A percentile compares a stretch with the other conserved stretches of the same genome.
phyloP scores from a whole-genome alignment of 2,797 vertebrate genomes.

The Dipus sagitta region DNA sequence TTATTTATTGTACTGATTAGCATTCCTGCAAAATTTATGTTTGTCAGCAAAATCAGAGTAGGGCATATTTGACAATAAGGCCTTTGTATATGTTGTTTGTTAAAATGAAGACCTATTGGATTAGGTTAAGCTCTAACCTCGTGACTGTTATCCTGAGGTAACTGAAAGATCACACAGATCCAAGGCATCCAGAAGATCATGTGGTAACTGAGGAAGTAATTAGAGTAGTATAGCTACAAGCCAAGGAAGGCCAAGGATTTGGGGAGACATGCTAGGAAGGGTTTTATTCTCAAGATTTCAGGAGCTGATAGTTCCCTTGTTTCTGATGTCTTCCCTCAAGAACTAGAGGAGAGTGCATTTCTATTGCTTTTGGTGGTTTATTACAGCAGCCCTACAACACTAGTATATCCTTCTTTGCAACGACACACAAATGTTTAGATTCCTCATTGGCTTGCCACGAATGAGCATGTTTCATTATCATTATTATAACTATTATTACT shows the following conservation, averaged over 20 bases:
- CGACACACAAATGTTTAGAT: not conserved
- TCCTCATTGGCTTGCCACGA: not conserved
- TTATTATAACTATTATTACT: not conserved
- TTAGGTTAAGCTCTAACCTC: not conserved
- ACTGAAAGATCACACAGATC: not conserved
- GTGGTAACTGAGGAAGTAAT: not conserved
- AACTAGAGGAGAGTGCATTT: not conserved
- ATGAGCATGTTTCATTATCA: not conserved
- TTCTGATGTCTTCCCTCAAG: not conserved
- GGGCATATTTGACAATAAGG: not conserved
- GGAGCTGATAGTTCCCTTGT: not conserved
- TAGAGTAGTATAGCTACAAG: not conserved
- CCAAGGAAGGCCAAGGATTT: too few species aligned
- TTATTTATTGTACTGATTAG: not conserved
- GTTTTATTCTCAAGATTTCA: not conserved
- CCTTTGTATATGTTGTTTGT: not conserved
- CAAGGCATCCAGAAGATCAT: not conserved
- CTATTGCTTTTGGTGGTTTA: not conserved
- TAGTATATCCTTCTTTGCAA: not conserved
- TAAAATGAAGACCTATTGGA: not conserved
- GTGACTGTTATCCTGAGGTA: not conserved
- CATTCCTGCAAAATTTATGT: not conserved
- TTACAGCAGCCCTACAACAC: not conserved
- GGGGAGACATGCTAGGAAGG: not conserved
- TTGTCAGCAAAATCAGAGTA: constrained; percentile 1